phyloP scores from a whole-genome alignment of 2,797 vertebrate species.

The Labroides dimidiatus region DNA sequence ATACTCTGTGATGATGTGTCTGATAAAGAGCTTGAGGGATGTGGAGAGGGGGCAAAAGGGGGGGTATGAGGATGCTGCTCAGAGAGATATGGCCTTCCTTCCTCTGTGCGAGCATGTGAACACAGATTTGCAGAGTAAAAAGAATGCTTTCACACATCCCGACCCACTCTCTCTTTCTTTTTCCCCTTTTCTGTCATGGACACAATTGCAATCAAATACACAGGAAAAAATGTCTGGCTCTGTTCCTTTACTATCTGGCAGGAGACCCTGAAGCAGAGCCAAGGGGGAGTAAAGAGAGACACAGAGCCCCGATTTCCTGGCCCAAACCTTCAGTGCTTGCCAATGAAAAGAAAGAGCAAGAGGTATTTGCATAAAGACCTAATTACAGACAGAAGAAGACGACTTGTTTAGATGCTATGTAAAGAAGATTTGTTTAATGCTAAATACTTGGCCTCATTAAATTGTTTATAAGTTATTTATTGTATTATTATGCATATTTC shows the following conservation, averaged over 20 bases:
- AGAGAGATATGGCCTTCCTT: constrained; percentile 80
- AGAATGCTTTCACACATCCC: constrained; percentile 47
- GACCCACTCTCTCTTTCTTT: constrained; percentile 33
- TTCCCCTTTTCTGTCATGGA: constrained; percentile 39
- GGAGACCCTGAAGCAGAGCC: constrained; percentile 67
- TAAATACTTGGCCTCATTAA: too few relatives aligned
- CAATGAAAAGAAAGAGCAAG: constrained; percentile 78
- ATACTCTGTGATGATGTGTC: constrained; percentile 72
- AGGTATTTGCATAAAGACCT: too few relatives aligned
- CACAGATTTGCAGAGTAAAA: constrained; percentile 44
- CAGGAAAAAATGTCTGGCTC: constrained; percentile 53
- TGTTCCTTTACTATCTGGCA: constrained; percentile 67
- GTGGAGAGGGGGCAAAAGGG: constrained; percentile 9
- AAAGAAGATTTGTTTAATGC: too few relatives aligned
- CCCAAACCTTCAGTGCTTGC: constrained; percentile 69
- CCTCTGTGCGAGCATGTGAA: constrained; percentile 70
- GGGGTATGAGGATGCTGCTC: constrained; percentile 59
- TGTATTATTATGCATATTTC: too few relatives aligned
- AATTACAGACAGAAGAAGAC: too few relatives aligned
- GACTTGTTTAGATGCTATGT: too few relatives aligned
- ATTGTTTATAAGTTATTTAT: too few relatives aligned
- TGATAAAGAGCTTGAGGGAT: constrained; percentile 71
- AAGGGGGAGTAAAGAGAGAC: constrained; percentile 59
- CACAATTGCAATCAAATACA: constrained; percentile 51
- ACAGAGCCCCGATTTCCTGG: constrained; percentile 78